These are phyloP conservation scores for Caradrina clavipalpis DNA, from an alignment of 2,888 invertebrate species.

Conservation along the genomic window DNA sequence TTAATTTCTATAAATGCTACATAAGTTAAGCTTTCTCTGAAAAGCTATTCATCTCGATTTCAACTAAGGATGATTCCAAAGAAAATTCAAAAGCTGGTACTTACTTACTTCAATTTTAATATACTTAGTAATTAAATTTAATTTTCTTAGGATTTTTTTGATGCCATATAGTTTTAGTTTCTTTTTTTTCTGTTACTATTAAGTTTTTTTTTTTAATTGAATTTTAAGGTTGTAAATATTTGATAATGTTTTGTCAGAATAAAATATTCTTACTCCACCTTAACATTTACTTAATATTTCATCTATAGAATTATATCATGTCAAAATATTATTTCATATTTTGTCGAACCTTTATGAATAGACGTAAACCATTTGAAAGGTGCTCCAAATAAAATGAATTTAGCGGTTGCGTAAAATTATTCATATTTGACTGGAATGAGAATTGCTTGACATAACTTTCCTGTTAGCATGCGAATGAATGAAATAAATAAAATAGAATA, in stretches of 20 bases:
- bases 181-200: too few relatives aligned
- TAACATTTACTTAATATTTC: constrained; percentile 2
- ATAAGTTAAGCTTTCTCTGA: constrained; percentile 6
- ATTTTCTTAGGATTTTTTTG: too few relatives aligned
- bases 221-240: too few relatives aligned
- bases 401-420: not conserved
- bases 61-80: not conserved
- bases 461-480: not conserved
- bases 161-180: too few relatives aligned
- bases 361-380: not conserved
- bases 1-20: constrained; percentile 21
- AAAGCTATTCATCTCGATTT: constrained; percentile 8
- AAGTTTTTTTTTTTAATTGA: too few relatives aligned
- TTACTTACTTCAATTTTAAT: not conserved
- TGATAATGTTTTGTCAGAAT: too few relatives aligned
- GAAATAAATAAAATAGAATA: too few relatives aligned
- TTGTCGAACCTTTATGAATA: not conserved
- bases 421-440: constrained; percentile 1
- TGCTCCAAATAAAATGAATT: constrained; percentile 3
- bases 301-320: not conserved
- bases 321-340: not conserved
- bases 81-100: not conserved
- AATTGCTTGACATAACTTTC: constrained; percentile 2
- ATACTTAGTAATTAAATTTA: too few relatives aligned
- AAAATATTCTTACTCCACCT: not conserved